A percentile compares a stretch with the other conserved stretches of the same genome.
These are phyloP conservation scores for Hypomecis atomaria DNA, from an alignment of 2,888 invertebrate genomes.

Conservation along the genomic window DNA sequence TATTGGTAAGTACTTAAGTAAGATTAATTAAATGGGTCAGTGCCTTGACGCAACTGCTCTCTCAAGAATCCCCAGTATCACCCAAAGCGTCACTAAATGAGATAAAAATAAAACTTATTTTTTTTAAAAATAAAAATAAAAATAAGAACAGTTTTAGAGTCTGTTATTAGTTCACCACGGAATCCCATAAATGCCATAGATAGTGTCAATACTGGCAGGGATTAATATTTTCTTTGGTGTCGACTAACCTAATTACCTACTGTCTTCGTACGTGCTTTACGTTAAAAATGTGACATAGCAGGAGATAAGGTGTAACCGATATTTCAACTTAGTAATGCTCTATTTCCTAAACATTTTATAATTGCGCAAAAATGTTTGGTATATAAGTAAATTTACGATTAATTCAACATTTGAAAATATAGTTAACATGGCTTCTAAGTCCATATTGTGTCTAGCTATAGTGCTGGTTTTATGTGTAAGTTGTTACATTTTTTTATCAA, in stretches of 20 bases:
- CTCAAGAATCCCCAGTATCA: too few relatives aligned
- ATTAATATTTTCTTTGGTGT: not conserved
- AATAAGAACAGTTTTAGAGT: too few relatives aligned
- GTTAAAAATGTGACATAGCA: not conserved
- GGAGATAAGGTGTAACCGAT: slow-evolving; percentile 21
- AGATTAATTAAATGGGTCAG: too few relatives aligned
- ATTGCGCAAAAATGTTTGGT: slow-evolving; percentile 32
- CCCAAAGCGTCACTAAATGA: too few relatives aligned
- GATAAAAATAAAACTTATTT: too few relatives aligned
- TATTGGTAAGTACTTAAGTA: too few relatives aligned
- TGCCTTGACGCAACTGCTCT: too few relatives aligned
- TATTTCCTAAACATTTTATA: slow-evolving; percentile 23
- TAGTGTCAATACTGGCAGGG: too few relatives aligned
- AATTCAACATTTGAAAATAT: slow-evolving; percentile 7
- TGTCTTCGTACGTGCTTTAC: slow-evolving; percentile 25
- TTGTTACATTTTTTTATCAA: slow-evolving; percentile 9
- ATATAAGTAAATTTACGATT: slow-evolving; percentile 33
- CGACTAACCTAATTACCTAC: slow-evolving; percentile 7
- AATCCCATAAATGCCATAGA: too few relatives aligned
- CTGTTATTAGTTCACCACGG: too few relatives aligned
- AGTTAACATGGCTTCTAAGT: slow-evolving; percentile 37
- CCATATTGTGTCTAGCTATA: slow-evolving; percentile 35
- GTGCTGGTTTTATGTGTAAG: slow-evolving; percentile 39
- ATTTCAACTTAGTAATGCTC: slow-evolving; percentile 21
- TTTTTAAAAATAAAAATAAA: too few relatives aligned